Percentiles rank a stretch among this genome's conserved stretches.
phyloP scores from a whole-genome alignment of 2,113 vertebrate species.

The Alligator sinensis region DNA sequence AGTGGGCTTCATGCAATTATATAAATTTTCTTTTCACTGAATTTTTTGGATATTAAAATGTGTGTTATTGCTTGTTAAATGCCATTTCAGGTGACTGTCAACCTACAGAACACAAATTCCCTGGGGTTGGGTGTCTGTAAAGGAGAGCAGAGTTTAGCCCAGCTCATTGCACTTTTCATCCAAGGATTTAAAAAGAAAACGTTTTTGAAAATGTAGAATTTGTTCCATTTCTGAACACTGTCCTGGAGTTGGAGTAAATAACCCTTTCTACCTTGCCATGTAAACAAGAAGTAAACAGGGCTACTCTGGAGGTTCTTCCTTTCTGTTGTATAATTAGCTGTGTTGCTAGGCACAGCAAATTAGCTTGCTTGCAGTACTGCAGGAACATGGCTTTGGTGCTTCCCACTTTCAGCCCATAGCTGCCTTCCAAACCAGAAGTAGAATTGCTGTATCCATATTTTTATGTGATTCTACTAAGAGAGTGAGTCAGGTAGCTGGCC shows the following conservation, averaged over 20 bases:
- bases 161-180: not conserved
- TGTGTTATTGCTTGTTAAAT: not conserved
- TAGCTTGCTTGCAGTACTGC: too few species aligned
- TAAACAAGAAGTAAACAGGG: too few species aligned
- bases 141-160: not conserved
- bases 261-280: not conserved
- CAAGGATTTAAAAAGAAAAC: not conserved
- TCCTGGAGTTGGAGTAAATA: not conserved
- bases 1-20: not conserved
- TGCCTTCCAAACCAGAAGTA: too few species aligned
- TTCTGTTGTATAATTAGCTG: too few species aligned
- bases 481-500: too few species aligned
- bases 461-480: too few species aligned
- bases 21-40: not conserved
- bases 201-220: not conserved
- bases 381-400: too few species aligned
- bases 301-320: too few species aligned
- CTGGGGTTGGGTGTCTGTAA: not conserved
- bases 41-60: not conserved
- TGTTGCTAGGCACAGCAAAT: too few species aligned
- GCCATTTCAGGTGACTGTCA: not conserved
- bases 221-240: not conserved
- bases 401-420: too few species aligned
- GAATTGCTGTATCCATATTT: too few species aligned
- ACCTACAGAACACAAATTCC: not conserved